phyloP scores from a whole-genome alignment of 2,888 invertebrate genomes.

The Drosophila merina region DNA sequence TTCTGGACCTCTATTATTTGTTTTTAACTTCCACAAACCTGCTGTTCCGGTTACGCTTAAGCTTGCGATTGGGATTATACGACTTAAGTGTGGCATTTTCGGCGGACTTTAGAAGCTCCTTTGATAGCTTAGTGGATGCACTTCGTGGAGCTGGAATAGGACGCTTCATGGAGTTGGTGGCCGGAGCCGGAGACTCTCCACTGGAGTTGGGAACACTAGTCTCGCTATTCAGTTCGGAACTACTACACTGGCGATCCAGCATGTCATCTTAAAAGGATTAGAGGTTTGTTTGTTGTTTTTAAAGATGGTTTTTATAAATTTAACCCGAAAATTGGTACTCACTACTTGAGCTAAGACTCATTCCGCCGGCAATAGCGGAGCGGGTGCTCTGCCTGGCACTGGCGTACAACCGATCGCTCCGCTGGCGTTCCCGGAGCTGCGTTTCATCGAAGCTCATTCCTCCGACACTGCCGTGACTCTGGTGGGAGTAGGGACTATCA shows the following conservation, averaged over 20 bases:
- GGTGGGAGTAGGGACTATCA: conserved; percentile 79
- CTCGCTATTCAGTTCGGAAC: conserved; percentile 70
- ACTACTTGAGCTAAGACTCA: conserved; percentile 78
- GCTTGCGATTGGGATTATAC: conserved; percentile 83
- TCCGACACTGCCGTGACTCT: conserved; percentile 77
- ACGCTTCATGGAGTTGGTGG: conserved; percentile 76
- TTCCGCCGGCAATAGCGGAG: conserved; percentile 63
- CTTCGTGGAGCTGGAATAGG: conserved; percentile 79
- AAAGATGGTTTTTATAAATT: not conserved
- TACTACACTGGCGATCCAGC: conserved; percentile 75
- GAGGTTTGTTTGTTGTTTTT: not conserved
- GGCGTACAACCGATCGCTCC: conserved; percentile 74
- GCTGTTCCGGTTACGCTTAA: conserved; percentile 82
- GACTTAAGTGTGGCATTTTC: conserved; percentile 81
- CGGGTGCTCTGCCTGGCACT: conserved; percentile 77
- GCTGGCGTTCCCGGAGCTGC: conserved; percentile 65
- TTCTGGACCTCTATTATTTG: not conserved
- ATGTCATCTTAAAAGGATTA: conserved; percentile 71
- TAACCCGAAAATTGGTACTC: conserved; percentile 20
- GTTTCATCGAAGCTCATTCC: conserved; percentile 75
- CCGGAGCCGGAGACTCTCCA: conserved; percentile 66
- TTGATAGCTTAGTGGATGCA: conserved; percentile 61
- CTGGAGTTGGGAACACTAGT: conserved; percentile 73
- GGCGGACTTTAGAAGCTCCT: conserved; percentile 70
- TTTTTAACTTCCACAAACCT: conserved; percentile 62